Base-by-base conservation (phyloP, 2,888 invertebrate genomes). In the Amaurobius ferox region DNA sequence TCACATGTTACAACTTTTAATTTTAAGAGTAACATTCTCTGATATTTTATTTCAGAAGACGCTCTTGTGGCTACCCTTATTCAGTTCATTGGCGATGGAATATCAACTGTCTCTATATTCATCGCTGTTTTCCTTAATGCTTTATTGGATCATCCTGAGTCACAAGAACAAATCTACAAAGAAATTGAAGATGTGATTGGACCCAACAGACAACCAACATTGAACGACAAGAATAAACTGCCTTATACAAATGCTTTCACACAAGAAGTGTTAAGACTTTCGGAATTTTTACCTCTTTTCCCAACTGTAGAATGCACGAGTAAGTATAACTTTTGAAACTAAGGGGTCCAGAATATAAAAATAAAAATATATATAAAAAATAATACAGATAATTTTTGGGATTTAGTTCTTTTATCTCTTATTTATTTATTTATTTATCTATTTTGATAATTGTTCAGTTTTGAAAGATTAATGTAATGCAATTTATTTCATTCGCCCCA, bases 191-290 rank as follows among this genome's bases (percentile, higher is more conserved):
- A 78, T 0, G 68, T 78, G 39, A 39, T 78, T n/a, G 78, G 78
- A 1, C 1, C 11, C 3, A 68, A 68, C 28, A 40, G 78, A 13
- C 55, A 44, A 11, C 16, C 6, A 26, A 68, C 68, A 28, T 26
- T 78, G 0, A 68, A 78, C 16, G 78, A 78, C 29, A 78, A 68
- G 29, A 78, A 68, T n/a, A n/a, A n/a, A n/a, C n/a, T n/a, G n/a
- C n/a, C n/a, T n/a, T n/a, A n/a, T n/a, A n/a, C n/a, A n/a, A 78
- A 68, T 35, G 78, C 78, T 0, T 61, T 68, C 28, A 68, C 70
- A 16, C n/a, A 55, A 7, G 78, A 78, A 68, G 78, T 29, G 1
- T 1, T 61, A 11, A 61, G 68, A 28, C 35, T 19, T n/a, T 16
- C 55, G 7, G 78, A 78, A 26, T 55, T 68, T 13, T 48, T 68